Percentiles rank a stretch among this genome's conserved stretches.
Conservation (phyloP, 1,140 invertebrate genomes). For the Drosophila mayri region DNA sequence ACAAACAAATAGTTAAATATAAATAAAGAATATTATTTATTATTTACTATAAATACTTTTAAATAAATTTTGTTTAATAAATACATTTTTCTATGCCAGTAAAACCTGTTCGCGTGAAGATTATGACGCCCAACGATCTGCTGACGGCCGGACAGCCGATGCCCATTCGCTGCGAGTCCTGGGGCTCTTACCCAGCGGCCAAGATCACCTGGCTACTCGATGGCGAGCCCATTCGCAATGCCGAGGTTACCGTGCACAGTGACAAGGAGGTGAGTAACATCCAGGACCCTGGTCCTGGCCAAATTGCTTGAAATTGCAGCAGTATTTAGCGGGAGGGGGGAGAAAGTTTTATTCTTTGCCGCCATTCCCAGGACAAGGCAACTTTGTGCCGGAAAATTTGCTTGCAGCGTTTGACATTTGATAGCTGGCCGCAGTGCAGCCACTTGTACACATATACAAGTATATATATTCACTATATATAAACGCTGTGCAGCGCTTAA, state of each 20-base stretch:
- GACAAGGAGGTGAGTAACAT: slow-evolving; percentile 75
- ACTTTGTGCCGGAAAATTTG: slow-evolving; percentile 65
- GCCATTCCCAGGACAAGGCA: slow-evolving; percentile 42
- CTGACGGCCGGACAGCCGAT: slow-evolving; percentile 88
- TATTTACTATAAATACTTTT: no score
- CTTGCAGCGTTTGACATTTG: slow-evolving; percentile 72
- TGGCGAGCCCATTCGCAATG: slow-evolving; percentile 87
- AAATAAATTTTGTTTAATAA: no score
- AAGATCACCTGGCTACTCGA: slow-evolving; percentile 90
- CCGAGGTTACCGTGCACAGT: slow-evolving; percentile 82
- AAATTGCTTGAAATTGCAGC: slow-evolving; percentile 50
- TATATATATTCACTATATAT: neutral
- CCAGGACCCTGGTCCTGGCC: neutral
- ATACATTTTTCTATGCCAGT: slow-evolving; percentile 85
- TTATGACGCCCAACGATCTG: slow-evolving; percentile 87
- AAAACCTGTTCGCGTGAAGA: slow-evolving; percentile 89
- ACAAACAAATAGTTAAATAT: no score
- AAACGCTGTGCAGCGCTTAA: slow-evolving; percentile 39
- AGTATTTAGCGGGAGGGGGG: slow-evolving; percentile 31
- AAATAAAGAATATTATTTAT: no score
- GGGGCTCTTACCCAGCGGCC: slow-evolving; percentile 90
- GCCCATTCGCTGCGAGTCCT: slow-evolving; percentile 89
- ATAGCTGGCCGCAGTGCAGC: slow-evolving; percentile 59
- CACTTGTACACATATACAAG: slow-evolving; percentile 23
- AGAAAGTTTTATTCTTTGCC: slow-evolving; percentile 36